Base-by-base conservation (phyloP, 2,888 invertebrate genomes). In the Eupsilia transversa region DNA sequence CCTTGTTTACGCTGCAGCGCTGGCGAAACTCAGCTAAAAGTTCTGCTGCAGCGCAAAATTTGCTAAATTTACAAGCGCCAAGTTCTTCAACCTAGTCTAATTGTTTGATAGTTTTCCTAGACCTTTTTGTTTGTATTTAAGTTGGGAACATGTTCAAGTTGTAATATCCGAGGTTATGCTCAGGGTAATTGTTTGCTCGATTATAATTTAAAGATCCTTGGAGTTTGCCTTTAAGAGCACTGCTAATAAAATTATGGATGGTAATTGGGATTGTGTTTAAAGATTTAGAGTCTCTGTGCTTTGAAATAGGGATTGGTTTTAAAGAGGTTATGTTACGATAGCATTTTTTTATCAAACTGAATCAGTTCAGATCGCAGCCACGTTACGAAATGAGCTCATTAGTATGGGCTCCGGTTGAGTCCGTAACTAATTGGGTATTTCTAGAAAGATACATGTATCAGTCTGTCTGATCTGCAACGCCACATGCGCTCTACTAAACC, bases 81-180 rank as follows among this genome's bases (percentile, higher is more conserved):
- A 86, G 85, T 85, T 86, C 46, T 63, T 49, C 77, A 38, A 72
- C 72, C 70, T 59, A 69, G 67, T 60, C 61, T 86, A 83, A 86
- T 83, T 82, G 74, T 86, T 84, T 76, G 67, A 86, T 86, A 86
- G 86, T 86, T 86, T 74, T 72, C n/a, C 23, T 35, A 68, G 63
- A 78, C 72, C 68, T 81, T 81, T 86, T 82, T 85, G 82, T 78
- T 78, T 72, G 41, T 72, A 56, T 3, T 70, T 68, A 38, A 52
- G 65, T 74, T 66, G 23, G 46, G 33, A 67, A 77, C 57, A 64
- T 67, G 61, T 82, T 72, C 41, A 70, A 77, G 82, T 68, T 80
- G 59, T 77, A 63, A 75, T 82, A 77, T 70, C 72, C 61, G 65
- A 14, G 68, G 56, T 72, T 69, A 27, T 56, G 9, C 20, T 38